These are phyloP conservation scores for Drosophila takahashii DNA, from an alignment of 1,140 invertebrate species.

Conservation along the genomic window DNA sequence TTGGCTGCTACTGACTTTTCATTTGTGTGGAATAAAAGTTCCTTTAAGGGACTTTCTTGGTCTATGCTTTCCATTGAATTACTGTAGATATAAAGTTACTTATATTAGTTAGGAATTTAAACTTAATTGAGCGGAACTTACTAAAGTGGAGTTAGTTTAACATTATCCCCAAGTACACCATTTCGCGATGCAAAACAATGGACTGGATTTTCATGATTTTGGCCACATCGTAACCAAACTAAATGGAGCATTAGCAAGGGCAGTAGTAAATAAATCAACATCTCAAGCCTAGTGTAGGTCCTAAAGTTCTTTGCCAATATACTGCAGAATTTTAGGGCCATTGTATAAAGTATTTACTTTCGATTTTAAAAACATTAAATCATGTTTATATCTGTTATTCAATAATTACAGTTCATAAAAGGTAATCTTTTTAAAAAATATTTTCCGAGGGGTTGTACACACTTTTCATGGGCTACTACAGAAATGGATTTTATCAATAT, in stretches of 20 bases:
- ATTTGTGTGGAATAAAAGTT: background rate
- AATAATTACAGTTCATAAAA: background rate
- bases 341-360: background rate
- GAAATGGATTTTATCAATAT: background rate
- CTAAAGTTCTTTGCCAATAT: constrained; percentile 22
- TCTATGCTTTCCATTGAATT: background rate
- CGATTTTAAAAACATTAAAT: background rate
- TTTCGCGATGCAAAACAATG: background rate
- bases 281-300: constrained; percentile 18
- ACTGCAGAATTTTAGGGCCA: background rate
- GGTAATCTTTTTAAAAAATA: background rate
- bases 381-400: background rate
- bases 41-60: background rate
- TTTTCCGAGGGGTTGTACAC: background rate
- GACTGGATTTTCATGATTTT: background rate
- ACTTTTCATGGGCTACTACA: constrained; percentile 11
- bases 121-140: background rate
- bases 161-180: background rate
- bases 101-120: background rate
- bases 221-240: background rate
- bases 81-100: background rate
- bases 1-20: background rate
- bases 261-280: constrained; percentile 10
- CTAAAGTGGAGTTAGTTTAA: background rate
- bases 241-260: constrained; percentile 28